A percentile compares a stretch with the other conserved stretches of the same genome.
phyloP scores from a whole-genome alignment of 2,113 vertebrate species.

The Mormyrus iriodes region DNA sequence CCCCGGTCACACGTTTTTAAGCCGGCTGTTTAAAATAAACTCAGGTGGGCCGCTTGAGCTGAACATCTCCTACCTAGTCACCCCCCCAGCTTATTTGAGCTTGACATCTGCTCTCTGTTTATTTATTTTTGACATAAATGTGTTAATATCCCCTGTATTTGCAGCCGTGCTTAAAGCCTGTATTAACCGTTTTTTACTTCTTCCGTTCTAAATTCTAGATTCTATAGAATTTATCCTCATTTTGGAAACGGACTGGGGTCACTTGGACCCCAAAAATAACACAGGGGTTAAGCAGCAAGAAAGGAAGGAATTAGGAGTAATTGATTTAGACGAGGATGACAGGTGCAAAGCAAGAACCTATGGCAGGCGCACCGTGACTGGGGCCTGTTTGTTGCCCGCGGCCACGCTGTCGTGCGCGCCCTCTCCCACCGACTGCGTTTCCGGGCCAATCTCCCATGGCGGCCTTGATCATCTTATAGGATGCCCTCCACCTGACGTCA shows the following conservation, averaged over 20 bases:
- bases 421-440: conserved; percentile 28
- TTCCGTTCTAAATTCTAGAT: too few species aligned
- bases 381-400: too few species aligned
- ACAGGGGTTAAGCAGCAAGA: neutral
- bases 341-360: conserved; percentile 2
- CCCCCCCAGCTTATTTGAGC: neutral
- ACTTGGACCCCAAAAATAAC: too few species aligned
- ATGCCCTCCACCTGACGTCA: conserved; percentile 18
- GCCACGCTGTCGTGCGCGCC: neutral
- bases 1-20: neutral
- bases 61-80: neutral
- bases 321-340: neutral
- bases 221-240: too few species aligned
- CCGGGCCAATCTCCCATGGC: conserved; percentile 16
- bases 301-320: neutral
- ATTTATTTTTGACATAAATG: neutral
- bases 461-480: conserved; percentile 40
- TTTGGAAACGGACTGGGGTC: too few species aligned
- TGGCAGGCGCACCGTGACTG: neutral
- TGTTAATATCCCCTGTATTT: neutral
- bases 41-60: neutral
- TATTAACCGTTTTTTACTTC: too few species aligned
- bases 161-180: neutral
- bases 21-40: neutral
- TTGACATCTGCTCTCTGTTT: neutral